These are phyloP conservation scores for Drosophila pandora DNA, from an alignment of 1,140 invertebrate genomes.

Conservation along the genomic window DNA sequence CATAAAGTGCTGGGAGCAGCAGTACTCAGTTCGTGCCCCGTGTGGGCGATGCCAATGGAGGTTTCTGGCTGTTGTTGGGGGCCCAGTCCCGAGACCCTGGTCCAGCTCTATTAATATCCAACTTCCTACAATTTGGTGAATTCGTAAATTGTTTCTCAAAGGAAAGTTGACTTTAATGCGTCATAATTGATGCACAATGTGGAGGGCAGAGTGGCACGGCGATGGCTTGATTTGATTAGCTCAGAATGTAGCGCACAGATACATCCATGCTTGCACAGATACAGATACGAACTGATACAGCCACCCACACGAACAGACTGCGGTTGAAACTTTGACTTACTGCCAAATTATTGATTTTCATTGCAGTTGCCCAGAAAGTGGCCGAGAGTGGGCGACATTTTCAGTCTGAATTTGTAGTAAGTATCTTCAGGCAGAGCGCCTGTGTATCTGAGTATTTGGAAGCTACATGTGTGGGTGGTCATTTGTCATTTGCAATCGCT, in stretches of 20 bases:
- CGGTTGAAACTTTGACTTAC: constrained; percentile 46
- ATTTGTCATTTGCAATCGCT: constrained; percentile 44
- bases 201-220: constrained; percentile 11
- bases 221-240: constrained; percentile 67
- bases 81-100: constrained; percentile 3
- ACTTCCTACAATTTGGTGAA: constrained; percentile 73
- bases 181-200: constrained; percentile 79
- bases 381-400: constrained; percentile 3
- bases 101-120: constrained; percentile 64
- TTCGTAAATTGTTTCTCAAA: constrained; percentile 73
- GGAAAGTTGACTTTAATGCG: constrained; percentile 68
- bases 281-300: constrained; percentile 2
- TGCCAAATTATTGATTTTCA: constrained; percentile 73
- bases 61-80: constrained; percentile 23
- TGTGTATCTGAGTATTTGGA: constrained; percentile 1
- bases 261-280: neutral
- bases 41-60: constrained; percentile 55
- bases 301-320: constrained; percentile 8
- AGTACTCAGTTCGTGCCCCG: constrained; percentile 39
- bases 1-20: constrained; percentile 33
- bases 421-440: constrained; percentile 16
- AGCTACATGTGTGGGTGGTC: constrained; percentile 24
- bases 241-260: constrained; percentile 30
- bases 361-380: constrained; percentile 12
- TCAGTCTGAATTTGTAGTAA: constrained; percentile 24